Evolutionary conservation across 2,888 invertebrate genomes (phyloP), one percentile per base, ranked within the genome.

Genomic region (Plebejus argus): DNA sequence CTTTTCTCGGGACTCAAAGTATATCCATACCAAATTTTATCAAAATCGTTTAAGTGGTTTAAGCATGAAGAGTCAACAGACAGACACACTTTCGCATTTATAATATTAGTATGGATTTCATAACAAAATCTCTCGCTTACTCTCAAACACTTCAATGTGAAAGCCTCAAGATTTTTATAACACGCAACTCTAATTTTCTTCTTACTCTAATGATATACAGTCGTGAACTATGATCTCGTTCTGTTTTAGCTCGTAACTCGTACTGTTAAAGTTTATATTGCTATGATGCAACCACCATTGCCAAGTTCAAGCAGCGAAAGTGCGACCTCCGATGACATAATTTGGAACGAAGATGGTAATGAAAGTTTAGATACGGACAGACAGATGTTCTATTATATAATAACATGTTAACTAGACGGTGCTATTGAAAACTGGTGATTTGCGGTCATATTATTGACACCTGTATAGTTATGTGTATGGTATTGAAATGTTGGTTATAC

Each of bases 221-320:
- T 28, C 23, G 66, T 66, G 28, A 66, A 28, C 66, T 66, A 66
- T 33, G 28, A 66, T 66, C 28, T 66, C 5, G 66, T 33, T 66
- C 15, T 5, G 15, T 66, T 66, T 66, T 33, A 12, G 15, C 28
- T 66, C 66, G 28, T 12, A 15, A 15, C 28, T 28, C 20, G 5
- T 5, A 15, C 10, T 66, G 28, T 28, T 66, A 66, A 23, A 66
- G 66, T 66, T 66, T 53, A 74, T 53, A 74, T 74, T 74, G 53
- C 39, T 28, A 1, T 20, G 53, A 49, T 33, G 28, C 15, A 6
- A 53, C 28, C 23, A 20, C 58, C 77, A 77, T 58, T 35, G 82
- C 84, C 90, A 91, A 91, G 92, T 89, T 91, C 92, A 91, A 87
- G 90, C 84, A 86, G 89, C 88, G 91, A 91, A 91, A 92, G 91